Evolutionary conservation across 2,113 vertebrate species (phyloP), one percentile per base, ranked within the genome.

Genomic region (Poeciliopsis turrubarensis): DNA sequence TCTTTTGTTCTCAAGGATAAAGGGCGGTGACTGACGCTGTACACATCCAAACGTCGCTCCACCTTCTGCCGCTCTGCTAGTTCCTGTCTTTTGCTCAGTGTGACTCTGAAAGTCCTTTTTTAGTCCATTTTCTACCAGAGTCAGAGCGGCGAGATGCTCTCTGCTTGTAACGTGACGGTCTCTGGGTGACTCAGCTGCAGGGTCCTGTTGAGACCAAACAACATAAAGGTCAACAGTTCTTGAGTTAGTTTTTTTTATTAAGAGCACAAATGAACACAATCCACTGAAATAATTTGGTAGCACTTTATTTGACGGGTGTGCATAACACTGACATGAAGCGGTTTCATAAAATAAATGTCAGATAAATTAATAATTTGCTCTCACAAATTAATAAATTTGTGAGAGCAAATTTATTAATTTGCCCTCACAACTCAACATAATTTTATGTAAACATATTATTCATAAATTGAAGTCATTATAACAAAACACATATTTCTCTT

Each of bases 141-240:
- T 72, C n/a, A 3, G 68, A 73, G 79, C 72, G 27, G 47, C 60
- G 61, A 63, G 31, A 69, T 71, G 41, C 67, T 72, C 41, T 72
- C 62, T 68, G 80, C 67, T 73, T 71, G n/a, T 57, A 68, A 27
- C 13, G 81, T 84, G 68, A 69, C 14, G 0, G 51, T 78, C 37
- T 72, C 51, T 68, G 25, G 9, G 27, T 78, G 65, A 77, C 71
- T 62, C 69, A 77, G 57, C 61, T 44, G 61, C 31, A 77, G 66
- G 19, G 57, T 80, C 77, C 88, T 91, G 83, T 68, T 0, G 5
- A 77, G 67, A 82, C 27, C 72, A 68, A 30, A 77, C 34, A 37
- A 37, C 12, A 0, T 37, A 2, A 27, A 9, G 37, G 64, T 68
- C 7, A 51, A 1, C 30, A 0, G 54, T 14, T 68, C 68, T 66